These are phyloP conservation scores for Pollachius pollachius DNA, from an alignment of 2,113 vertebrate genomes.

Conservation along the genomic window DNA sequence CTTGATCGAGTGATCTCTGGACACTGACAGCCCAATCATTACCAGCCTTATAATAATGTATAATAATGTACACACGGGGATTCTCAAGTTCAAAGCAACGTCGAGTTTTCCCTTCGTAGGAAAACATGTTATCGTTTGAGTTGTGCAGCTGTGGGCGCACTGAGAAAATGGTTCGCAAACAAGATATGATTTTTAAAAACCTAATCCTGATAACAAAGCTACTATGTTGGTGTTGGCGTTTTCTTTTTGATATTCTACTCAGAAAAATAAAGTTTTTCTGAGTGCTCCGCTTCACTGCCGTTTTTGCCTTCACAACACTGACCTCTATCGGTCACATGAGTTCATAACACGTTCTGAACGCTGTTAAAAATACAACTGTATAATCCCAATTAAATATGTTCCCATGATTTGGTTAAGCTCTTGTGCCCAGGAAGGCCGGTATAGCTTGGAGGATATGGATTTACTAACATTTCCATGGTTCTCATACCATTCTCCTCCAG, in stretches of 20 bases:
- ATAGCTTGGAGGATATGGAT: not conserved
- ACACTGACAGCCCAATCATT: too few relatives aligned
- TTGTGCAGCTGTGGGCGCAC: too few relatives aligned
- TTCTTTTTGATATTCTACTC: not conserved
- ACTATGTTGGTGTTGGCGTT: not conserved
- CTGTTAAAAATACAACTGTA: not conserved
- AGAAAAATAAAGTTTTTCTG: not conserved
- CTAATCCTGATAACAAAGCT: not conserved
- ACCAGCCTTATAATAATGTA: too few relatives aligned
- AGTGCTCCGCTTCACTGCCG: not conserved
- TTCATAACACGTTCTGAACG: not conserved
- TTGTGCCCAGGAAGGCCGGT: not conserved
- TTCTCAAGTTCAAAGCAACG: too few relatives aligned
- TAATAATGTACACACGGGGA: too few relatives aligned
- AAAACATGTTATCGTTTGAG: too few relatives aligned
- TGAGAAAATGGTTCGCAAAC: too few relatives aligned
- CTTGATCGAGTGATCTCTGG: too few relatives aligned
- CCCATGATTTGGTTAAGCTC: not conserved
- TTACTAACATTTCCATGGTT: not conserved
- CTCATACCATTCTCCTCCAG: constrained; percentile 1
- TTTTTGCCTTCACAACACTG: not conserved
- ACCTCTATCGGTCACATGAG: not conserved
- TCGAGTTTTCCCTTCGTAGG: too few relatives aligned
- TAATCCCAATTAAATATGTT: not conserved
- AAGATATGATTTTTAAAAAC: too few relatives aligned